Conservation (phyloP, 2,113 vertebrate species). For the Microtus richardsoni region DNA sequence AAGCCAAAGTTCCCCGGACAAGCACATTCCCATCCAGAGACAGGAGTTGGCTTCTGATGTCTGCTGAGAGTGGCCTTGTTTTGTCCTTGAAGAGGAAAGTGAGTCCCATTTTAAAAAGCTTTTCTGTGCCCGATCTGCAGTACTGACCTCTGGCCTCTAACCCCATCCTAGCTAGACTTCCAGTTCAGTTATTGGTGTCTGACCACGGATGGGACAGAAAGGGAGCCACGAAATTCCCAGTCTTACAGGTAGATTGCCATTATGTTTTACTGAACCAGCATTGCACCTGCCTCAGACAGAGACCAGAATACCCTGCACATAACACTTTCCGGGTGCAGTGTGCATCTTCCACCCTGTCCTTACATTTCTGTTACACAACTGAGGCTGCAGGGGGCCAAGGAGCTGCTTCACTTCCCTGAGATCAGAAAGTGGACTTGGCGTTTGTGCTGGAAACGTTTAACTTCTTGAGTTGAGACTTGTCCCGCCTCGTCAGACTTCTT, state of each 20-base stretch:
- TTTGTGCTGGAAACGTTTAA: background rate
- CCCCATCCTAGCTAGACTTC: background rate
- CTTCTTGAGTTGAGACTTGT: background rate
- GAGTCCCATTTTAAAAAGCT: background rate
- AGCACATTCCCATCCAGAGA: background rate
- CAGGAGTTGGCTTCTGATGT: background rate
- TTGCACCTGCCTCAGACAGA: background rate
- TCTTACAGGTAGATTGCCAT: background rate
- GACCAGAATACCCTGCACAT: background rate
- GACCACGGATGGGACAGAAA: background rate
- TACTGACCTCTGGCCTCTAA: background rate
- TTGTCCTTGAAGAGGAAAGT: background rate
- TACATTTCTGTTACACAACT: background rate
- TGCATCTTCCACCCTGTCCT: background rate
- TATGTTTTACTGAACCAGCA: accelerated
- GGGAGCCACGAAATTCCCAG: background rate
- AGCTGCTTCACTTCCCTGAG: background rate
- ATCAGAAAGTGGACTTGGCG: background rate
- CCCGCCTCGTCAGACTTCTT: background rate
- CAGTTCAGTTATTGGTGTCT: background rate
- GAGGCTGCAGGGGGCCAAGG: background rate
- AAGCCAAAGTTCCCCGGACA: background rate
- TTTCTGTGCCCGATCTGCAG: background rate
- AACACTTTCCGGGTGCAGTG: background rate
- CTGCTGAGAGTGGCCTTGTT: background rate